Base-by-base conservation (phyloP, 2,888 invertebrate genomes). In the Ectemnius continuus region DNA sequence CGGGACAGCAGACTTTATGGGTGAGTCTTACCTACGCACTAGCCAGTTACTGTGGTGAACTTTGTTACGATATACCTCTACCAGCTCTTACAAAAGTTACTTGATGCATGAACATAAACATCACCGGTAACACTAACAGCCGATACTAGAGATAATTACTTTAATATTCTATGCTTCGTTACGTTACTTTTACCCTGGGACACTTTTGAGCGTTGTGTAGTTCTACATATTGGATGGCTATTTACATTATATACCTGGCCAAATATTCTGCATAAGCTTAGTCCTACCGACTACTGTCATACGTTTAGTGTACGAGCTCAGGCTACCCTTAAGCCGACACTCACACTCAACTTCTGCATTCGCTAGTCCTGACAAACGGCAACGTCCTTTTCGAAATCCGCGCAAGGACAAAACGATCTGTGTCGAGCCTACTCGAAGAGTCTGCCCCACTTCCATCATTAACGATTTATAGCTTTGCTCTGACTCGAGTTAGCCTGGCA, bases 1-100 rank as follows among this genome's bases (percentile, higher is more conserved):
- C 96, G 95, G 92, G 97, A 97, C 93, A 96, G 96, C 94, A 95
- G 96, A 92, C 94, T 97, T 92, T 97, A 97, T 92, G 97, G 97
- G 94, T 94, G 91, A 94, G 94, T 93, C 84, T 84, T 75, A 67
- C 71, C 65, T 74, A 73, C 46, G 78, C 70, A 71, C 78, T 36
- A 36, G 36, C 80, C 79, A 75, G 80, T 86, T 86, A 80, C 79
- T 83, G 83, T 85, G 86, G 86, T 86, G 83, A 36, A 86, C 87
- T 89, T 88, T 88, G 85, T 87, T 78, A 76, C 66, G 73, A 77
- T 78, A 83, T 60, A 28, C 76, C 75, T 75, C 70, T 83, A 78
- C 8, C 36, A 36, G 36, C 36, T 36, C 36, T 36, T 36, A 36
- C 73, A 62, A 64, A 45, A 72, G 69, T 71, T 74, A 76, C 74